Base-by-base conservation (phyloP, 2,797 vertebrate genomes). In the Melanotaenia boesemani region DNA sequence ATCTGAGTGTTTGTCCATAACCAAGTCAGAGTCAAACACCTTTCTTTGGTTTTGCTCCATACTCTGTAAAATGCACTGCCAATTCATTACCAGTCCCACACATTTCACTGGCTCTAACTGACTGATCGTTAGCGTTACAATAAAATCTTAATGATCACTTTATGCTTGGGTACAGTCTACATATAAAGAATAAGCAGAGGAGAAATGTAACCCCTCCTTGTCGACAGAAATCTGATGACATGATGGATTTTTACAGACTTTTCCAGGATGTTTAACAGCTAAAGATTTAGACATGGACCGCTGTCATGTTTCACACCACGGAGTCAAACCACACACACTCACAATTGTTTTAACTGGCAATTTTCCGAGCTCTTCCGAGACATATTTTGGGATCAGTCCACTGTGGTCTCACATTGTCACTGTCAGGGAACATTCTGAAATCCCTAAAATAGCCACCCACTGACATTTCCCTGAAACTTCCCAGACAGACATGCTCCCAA, bases 391-490 rank as follows among this genome's bases (percentile, higher is more conserved):
- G 56, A 60, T 60, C 34, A 20, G 32, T 57, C 48, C 62, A 13
- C 15, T 5, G 46, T 70, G n/a, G 68, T 57, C 62, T 71, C 48
- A 86, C 72, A 80, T 71, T 61, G 70, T 73, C 8, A 36, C 73
- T 61, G 72, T 62, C 67, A 56, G 76, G 58, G 63, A 68, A 76
- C 55, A 10, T 70, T 79, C 34, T 44, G 26, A 37, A 62, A 74
- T 13, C 50, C 63, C 63, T 79, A 63, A 79, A 75, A 64, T 74
- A 76, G 26, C 52, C 54, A n/a, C 62, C 18, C 1, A 36, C 60
- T 74, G 71, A 76, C 62, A 56, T 74, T 73, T 77, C 60, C 64
- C 61, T 64, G n/a, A 82, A 60, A 41, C 50, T 73, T 78, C 75
- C 41, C 44, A 70, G 34, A 63, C 20, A n/a, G 67, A 60, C 18